Base-by-base conservation (phyloP, 2,113 vertebrate species). In the Oryzias curvinotus region DNA sequence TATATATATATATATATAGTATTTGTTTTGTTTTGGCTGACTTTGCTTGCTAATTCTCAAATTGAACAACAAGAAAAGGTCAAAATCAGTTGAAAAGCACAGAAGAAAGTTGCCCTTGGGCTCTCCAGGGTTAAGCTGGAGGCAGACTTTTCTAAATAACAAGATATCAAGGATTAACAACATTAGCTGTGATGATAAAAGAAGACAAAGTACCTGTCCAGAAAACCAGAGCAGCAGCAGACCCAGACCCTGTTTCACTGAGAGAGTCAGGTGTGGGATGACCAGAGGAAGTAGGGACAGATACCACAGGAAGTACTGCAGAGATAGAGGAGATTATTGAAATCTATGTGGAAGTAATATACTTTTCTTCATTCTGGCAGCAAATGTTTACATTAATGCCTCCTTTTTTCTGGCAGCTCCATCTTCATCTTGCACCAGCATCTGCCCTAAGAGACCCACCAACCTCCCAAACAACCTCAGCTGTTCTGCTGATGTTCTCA, bases 291-390 rank as follows among this genome's bases (percentile, higher is more conserved):
- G 90, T 3, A 98, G 88, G 77, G 95, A 98, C 62, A 98, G 92
- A 65, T 98, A 99, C 97, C 97, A 99, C 16, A 99, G 87, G 66
- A 98, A 98, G 81, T 99, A 98, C 90, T 98, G 51, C 6, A 51
- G 66, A 77, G 75, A 47, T 30, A 7, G 44, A 56, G n/a, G 36
- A 36, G 7, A 36, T 12, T 36, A 10, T 10, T 36, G 36, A 36
- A 36, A 36, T 36, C 36, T 10, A 10, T 10, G 12, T 10, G 3
- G 36, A 36, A 36, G 12, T 12, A 36, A 30, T 2, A 1, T 30
- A 7, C 28, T 7, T 30, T 30, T 30, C 5, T 2, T 30, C 28
- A 30, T 7, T 30, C 28, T 30, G 28, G 28, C 28, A 7, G 5
- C 5, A 30, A 30, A 36, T 12, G 36, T 36, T 36, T 3, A 36